Percentiles rank a stretch among this genome's conserved stretches.
Conservation (phyloP, 2,797 vertebrate species). For the Pampus argenteus region DNA sequence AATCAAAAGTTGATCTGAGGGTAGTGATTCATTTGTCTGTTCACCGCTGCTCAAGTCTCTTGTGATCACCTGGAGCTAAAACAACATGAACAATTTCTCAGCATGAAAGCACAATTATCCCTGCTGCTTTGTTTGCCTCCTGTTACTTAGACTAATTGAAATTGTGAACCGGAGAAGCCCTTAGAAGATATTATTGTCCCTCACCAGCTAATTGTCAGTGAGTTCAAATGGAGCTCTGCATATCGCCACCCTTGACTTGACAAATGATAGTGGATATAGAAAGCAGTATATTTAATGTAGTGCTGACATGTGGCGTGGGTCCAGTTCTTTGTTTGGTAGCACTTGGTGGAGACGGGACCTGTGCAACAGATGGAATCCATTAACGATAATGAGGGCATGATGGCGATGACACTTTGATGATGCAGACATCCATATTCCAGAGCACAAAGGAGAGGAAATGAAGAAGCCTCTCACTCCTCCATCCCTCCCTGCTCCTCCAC, state of each 20-base stretch:
- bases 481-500: constrained; percentile 70
- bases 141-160: constrained; percentile 49
- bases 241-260: constrained; percentile 42
- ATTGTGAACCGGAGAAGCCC: constrained; percentile 7
- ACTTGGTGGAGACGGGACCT: constrained; percentile 73
- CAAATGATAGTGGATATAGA: constrained; percentile 45
- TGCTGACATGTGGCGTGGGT: constrained; percentile 64
- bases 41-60: constrained; percentile 2
- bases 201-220: constrained; percentile 32
- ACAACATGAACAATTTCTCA: constrained; percentile 4
- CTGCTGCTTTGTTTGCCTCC: constrained; percentile 22
- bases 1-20: constrained; percentile 34
- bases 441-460: constrained; percentile 83
- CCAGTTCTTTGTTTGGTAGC: constrained; percentile 68
- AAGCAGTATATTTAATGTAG: constrained; percentile 53
- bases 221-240: constrained; percentile 41
- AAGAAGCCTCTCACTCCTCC: constrained; percentile 75
- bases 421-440: constrained; percentile 80
- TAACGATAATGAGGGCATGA: constrained; percentile 81
- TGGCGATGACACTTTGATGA: constrained; percentile 84
- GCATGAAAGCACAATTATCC: constrained; percentile 17
- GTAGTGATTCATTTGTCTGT: constrained; percentile 20
- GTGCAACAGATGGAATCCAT: constrained; percentile 81
- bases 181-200: constrained; percentile 39
- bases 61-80: constrained; percentile 23